These are phyloP conservation scores for Drosophila orena DNA, from an alignment of 1,140 invertebrate species.

Conservation along the genomic window DNA sequence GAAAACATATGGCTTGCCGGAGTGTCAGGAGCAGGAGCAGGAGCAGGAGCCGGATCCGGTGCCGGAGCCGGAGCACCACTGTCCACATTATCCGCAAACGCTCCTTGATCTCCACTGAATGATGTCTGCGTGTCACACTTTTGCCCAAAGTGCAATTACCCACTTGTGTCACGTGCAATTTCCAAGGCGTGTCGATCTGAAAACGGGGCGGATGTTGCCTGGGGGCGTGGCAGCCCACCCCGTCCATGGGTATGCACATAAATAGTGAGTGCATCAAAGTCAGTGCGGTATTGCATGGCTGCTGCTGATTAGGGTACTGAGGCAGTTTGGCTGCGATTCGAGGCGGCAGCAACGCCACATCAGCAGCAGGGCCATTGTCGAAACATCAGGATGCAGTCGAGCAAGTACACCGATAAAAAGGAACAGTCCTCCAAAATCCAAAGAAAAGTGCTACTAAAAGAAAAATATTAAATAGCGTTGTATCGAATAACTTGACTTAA, in stretches of 20 bases:
- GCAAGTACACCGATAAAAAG: slow-evolving; percentile 6
- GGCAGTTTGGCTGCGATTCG: slow-evolving; percentile 53
- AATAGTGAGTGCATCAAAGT: slow-evolving; percentile 67
- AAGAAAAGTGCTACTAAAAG: too few relatives aligned
- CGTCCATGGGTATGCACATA: slow-evolving; percentile 43
- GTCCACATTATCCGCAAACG: slow-evolving; percentile 1
- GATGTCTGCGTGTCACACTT: slow-evolving; percentile 43
- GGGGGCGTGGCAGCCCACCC: slow-evolving; percentile 20
- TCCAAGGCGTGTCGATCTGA: slow-evolving; percentile 1
- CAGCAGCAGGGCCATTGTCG: slow-evolving; percentile 50
- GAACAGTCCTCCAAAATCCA: background rate
- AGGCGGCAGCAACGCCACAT: slow-evolving; percentile 19
- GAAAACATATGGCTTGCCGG: slow-evolving; percentile 39
- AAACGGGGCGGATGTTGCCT: background rate
- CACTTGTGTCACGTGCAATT: slow-evolving; percentile 69
- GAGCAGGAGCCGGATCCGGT: too few relatives aligned
- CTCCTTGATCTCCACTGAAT: slow-evolving; percentile 40
- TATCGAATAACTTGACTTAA: too few relatives aligned
- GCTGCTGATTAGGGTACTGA: slow-evolving; percentile 65
- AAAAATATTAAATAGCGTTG: background rate
- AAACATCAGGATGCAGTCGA: slow-evolving; percentile 45
- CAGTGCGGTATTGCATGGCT: slow-evolving; percentile 51
- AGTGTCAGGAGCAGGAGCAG: slow-evolving; percentile 19
- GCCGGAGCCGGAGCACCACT: too few relatives aligned
- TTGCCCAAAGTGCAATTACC: slow-evolving; percentile 67